phyloP scores from a whole-genome alignment of 2,113 vertebrate genomes.

The Craseonycteris thonglongyai region DNA sequence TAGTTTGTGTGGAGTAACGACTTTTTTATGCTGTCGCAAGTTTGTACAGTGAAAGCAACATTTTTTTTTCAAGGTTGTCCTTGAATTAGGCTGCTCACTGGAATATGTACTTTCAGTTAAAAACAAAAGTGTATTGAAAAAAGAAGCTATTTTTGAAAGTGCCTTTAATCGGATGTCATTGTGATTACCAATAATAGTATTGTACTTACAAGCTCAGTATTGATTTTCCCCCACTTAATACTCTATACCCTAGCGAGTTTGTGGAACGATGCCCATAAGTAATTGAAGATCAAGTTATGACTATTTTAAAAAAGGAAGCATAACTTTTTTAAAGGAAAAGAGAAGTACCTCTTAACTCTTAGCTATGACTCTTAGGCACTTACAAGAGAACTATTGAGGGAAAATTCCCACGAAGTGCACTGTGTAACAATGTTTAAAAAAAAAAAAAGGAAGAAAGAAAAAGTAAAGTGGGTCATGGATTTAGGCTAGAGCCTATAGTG shows the following conservation, averaged over 20 bases:
- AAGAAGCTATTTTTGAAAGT: constrained; percentile 68
- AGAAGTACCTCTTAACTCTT: not conserved
- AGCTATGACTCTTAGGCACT: not conserved
- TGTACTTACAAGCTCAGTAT: constrained; percentile 61
- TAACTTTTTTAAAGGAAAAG: not conserved
- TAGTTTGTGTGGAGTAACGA: not conserved
- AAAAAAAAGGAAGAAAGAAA: constrained; percentile 23
- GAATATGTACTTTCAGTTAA: not conserved
- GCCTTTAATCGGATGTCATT: constrained; percentile 60
- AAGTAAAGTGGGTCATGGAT: constrained; percentile 60
- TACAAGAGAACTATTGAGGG: not conserved
- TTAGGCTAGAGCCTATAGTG: constrained; percentile 40
- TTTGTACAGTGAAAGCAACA: not conserved
- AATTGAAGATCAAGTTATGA: constrained; percentile 37
- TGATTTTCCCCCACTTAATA: constrained; percentile 63
- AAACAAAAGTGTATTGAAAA: not conserved
- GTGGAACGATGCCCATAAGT: constrained; percentile 41
- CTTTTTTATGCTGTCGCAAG: not conserved
- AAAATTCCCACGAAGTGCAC: not conserved
- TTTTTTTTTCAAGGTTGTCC: constrained; percentile 5
- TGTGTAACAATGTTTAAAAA: constrained; percentile 24
- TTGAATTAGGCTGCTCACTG: constrained; percentile 40
- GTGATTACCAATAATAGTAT: constrained; percentile 59
- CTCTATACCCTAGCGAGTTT: not conserved
- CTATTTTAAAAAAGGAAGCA: constrained; percentile 30